These are phyloP conservation scores for Myiagra hebetior DNA, from an alignment of 2,113 vertebrate species.

Conservation along the genomic window DNA sequence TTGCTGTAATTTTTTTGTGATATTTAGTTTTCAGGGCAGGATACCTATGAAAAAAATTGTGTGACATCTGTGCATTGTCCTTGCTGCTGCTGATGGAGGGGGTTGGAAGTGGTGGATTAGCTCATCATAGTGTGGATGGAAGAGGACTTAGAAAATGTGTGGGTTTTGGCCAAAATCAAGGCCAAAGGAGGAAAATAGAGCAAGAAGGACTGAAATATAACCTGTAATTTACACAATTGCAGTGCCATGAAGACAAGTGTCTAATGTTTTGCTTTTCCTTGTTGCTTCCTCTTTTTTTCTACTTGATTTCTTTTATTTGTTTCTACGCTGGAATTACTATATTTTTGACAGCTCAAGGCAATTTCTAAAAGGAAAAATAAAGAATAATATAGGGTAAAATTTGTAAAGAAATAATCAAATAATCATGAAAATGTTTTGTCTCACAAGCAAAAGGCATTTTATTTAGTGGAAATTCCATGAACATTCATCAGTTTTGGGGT, in stretches of 20 bases:
- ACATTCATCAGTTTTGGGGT: neutral
- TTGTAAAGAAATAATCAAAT: neutral
- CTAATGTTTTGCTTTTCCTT: neutral
- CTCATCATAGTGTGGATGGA: fast-evolving
- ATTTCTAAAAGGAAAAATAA: neutral
- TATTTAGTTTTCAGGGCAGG: neutral
- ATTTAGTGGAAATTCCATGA: neutral
- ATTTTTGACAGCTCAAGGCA: neutral
- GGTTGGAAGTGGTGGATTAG: neutral
- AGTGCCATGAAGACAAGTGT: neutral
- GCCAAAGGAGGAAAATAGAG: neutral
- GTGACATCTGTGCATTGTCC: neutral
- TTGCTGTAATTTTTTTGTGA: neutral
- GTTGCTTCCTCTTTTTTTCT: neutral
- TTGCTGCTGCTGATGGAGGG: fast-evolving
- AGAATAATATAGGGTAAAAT: neutral
- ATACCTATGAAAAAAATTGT: neutral
- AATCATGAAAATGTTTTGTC: neutral
- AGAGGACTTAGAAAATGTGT: neutral
- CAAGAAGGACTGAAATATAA: neutral
- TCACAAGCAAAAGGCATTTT: neutral
- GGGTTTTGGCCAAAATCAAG: neutral
- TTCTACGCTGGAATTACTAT: neutral
- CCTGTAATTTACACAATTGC: neutral
- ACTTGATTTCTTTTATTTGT: neutral